Conservation (phyloP, 2,797 vertebrate species). For the Pseudochaenichthys georgianus region DNA sequence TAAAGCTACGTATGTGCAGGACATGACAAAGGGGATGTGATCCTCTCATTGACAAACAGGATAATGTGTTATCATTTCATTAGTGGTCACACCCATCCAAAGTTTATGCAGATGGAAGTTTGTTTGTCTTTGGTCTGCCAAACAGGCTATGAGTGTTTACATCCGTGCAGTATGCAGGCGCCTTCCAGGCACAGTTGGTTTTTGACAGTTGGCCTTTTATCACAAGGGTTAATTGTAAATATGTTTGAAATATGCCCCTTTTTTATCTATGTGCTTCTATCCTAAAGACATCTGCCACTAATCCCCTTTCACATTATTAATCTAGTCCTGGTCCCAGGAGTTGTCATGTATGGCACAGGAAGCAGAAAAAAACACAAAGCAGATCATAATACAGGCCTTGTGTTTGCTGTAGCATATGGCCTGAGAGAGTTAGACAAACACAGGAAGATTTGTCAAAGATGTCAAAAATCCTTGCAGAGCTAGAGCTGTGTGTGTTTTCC, state of each 20-base stretch:
- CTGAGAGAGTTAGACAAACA: conserved; percentile 80
- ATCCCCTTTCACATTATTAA: conserved; percentile 86
- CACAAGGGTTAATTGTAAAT: conserved; percentile 74
- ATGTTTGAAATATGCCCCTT: conserved; percentile 70
- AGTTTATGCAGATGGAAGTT: conserved; percentile 50
- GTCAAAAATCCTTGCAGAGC: conserved; percentile 70
- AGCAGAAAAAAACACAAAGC: conserved; percentile 75
- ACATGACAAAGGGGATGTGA: conserved; percentile 25
- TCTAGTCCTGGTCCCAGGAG: conserved; percentile 81
- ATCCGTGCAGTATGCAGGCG: conserved; percentile 45
- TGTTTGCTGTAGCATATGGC: conserved; percentile 80
- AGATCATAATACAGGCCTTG: conserved; percentile 76
- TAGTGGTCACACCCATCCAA: conserved; percentile 56
- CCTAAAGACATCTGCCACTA: conserved; percentile 80
- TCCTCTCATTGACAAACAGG: conserved; percentile 44
- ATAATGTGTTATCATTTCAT: conserved; percentile 52
- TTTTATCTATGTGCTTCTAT: conserved; percentile 50
- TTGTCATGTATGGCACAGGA: conserved; percentile 80
- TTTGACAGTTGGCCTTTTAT: conserved; percentile 74
- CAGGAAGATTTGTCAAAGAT: conserved; percentile 79
- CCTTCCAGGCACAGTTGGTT: conserved; percentile 47
- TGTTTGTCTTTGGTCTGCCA: conserved; percentile 45
- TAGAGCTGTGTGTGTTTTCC: conserved; percentile 53
- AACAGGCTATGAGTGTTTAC: conserved; percentile 57
- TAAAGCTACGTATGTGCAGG: conserved; percentile 13